A percentile compares a stretch with the other conserved stretches of the same genome.
Conservation (phyloP, 2,888 invertebrate genomes). For the Pammene fasciana region DNA sequence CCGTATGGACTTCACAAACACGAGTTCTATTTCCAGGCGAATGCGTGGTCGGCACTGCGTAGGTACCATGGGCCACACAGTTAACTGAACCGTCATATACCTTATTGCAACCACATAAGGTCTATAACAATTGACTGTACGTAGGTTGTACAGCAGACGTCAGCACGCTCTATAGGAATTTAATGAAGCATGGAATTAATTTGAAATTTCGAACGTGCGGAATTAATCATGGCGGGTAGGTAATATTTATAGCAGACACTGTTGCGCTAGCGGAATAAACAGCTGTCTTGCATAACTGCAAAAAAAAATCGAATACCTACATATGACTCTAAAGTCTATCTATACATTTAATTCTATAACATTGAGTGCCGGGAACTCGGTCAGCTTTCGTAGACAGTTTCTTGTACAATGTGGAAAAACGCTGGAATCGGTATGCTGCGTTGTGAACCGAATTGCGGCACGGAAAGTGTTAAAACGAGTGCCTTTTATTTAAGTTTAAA, state of each 20-base stretch:
- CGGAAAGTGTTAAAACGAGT: too few species aligned
- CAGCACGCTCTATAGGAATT: constrained; percentile 34
- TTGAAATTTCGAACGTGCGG: constrained; percentile 35
- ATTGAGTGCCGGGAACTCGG: too few species aligned
- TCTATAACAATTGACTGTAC: constrained; percentile 3
- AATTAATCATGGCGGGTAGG: constrained; percentile 24
- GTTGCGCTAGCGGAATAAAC: not conserved
- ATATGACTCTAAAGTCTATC: not conserved
- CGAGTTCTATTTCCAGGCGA: constrained; percentile 25
- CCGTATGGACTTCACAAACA: constrained; percentile 11
- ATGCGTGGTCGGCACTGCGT: constrained; percentile 1
- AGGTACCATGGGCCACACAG: not conserved
- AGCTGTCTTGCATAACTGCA: not conserved
- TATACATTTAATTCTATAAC: too few species aligned
- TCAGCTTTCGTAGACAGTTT: too few species aligned
- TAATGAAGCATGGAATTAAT: constrained; percentile 39
- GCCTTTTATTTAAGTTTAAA: too few species aligned
- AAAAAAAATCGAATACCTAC: not conserved
- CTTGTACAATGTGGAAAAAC: too few species aligned
- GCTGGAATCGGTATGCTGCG: too few species aligned
- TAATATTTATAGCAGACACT: constrained; percentile 22
- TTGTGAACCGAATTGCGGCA: too few species aligned
- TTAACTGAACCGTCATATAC: not conserved
- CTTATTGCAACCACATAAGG: not conserved
- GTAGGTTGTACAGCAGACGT: constrained; percentile 19